Evolutionary conservation across 1,140 invertebrate species (phyloP).

Genomic region (Euschistus heros): DNA sequence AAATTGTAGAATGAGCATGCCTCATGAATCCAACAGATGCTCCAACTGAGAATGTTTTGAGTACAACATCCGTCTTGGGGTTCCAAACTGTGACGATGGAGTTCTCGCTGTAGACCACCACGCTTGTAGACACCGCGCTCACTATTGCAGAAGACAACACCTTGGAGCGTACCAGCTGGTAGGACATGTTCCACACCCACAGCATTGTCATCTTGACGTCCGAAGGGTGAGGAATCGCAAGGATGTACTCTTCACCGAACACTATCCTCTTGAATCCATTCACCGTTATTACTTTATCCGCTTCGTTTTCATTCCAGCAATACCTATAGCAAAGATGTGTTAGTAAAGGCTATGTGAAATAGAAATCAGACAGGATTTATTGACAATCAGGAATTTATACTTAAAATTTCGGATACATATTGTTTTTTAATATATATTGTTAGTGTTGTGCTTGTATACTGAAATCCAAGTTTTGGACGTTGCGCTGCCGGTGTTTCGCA

Average conservation of each 20-base stretch:
- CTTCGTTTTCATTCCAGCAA: too few relatives aligned
- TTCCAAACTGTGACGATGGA: neutral
- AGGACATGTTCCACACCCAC: neutral
- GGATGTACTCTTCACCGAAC: neutral
- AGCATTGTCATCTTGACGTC: neutral
- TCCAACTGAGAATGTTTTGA: neutral
- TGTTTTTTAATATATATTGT: too few relatives aligned
- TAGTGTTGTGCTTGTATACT: too few relatives aligned
- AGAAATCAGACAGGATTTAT: too few relatives aligned
- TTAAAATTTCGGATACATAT: too few relatives aligned
- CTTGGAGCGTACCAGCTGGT: neutral
- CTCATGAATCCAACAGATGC: slow-evolving; percentile 1
- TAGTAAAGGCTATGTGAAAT: too few relatives aligned
- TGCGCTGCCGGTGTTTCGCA: too few relatives aligned
- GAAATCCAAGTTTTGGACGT: too few relatives aligned
- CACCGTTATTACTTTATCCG: too few relatives aligned
- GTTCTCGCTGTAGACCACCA: neutral
- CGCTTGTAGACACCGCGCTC: neutral
- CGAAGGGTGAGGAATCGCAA: neutral
- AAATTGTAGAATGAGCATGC: neutral
- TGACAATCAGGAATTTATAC: too few relatives aligned
- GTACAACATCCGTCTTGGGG: neutral
- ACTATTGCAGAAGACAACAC: neutral
- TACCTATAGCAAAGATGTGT: too few relatives aligned
- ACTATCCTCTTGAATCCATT: neutral